A percentile compares a stretch with the other conserved stretches of the same genome.
phyloP scores from a whole-genome alignment of 2,888 invertebrate genomes.

The Fragum whitleyi region DNA sequence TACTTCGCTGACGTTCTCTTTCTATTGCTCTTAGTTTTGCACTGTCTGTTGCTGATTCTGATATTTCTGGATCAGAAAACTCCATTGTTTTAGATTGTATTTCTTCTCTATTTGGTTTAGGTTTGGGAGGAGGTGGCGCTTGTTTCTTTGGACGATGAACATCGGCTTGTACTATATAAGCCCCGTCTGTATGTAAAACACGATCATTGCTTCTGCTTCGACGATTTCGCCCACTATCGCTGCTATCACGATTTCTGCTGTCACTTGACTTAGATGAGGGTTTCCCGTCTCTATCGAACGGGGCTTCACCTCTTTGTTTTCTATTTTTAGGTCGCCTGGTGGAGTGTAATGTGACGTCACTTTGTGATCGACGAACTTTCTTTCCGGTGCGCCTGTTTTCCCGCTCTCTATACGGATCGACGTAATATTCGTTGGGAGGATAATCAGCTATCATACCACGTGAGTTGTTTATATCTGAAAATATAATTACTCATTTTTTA shows the following conservation, averaged over 20 bases:
- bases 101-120: conserved; percentile 47
- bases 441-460: conserved; percentile 64
- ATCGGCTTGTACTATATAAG: conserved; percentile 47
- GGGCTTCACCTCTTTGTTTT: conserved; percentile 60
- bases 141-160: conserved; percentile 56
- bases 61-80: conserved; percentile 46
- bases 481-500: too few relatives aligned
- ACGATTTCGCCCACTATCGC: conserved; percentile 13
- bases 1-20: conserved; percentile 52
- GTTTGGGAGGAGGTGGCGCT: conserved; percentile 52
- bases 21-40: conserved; percentile 73
- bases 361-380: conserved; percentile 61
- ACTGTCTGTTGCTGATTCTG: conserved; percentile 69
- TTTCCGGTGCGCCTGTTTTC: conserved; percentile 63
- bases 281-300: conserved; percentile 49
- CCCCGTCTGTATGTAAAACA: conserved; percentile 15
- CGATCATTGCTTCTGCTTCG: conserved; percentile 52
- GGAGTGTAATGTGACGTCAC: conserved; percentile 66
- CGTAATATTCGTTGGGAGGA: conserved; percentile 61
- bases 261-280: conserved; percentile 32
- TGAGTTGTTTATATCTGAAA: conserved; percentile 63
- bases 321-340: conserved; percentile 61
- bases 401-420: conserved; percentile 66
- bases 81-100: conserved; percentile 35
- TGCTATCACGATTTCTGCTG: conserved; percentile 28